phyloP scores from a whole-genome alignment of 2,888 invertebrate genomes.

The Piscicola geometra region DNA sequence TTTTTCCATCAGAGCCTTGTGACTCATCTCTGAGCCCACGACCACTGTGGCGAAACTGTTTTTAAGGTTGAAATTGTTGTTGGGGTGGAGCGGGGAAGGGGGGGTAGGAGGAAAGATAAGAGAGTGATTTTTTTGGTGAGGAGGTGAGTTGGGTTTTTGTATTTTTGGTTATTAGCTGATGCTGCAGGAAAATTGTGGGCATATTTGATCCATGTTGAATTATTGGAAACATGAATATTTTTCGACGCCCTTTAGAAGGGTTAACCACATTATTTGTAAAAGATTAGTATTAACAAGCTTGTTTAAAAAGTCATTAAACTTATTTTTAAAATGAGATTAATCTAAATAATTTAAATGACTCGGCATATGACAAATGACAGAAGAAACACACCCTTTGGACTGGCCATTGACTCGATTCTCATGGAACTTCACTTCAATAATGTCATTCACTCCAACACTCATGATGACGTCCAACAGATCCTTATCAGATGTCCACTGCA shows the following conservation, averaged over 20 bases:
- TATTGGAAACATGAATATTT: too few relatives aligned
- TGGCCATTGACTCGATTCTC: constrained; percentile 98
- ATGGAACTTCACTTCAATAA: constrained; percentile 97
- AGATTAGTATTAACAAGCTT: neutral
- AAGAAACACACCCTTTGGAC: constrained; percentile 72
- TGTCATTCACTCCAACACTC: constrained; percentile 77
- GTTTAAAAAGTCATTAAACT: neutral
- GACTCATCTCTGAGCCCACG: constrained; percentile 83
- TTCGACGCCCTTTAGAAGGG: too few relatives aligned
- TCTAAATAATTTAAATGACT: neutral
- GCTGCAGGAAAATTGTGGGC: too few relatives aligned
- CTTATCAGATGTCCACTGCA: constrained; percentile 93
- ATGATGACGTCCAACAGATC: constrained; percentile 86
- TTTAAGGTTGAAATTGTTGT: too few relatives aligned
- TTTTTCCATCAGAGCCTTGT: constrained; percentile 83
- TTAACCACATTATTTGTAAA: too few relatives aligned
- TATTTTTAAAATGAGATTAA: too few relatives aligned
- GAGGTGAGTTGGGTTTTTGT: too few relatives aligned
- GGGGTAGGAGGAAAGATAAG: too few relatives aligned
- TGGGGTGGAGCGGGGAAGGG: too few relatives aligned
- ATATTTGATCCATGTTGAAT: too few relatives aligned
- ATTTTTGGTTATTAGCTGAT: too few relatives aligned
- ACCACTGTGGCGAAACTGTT: constrained; percentile 82
- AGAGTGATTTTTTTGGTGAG: too few relatives aligned
- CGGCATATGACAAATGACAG: neutral